Evolutionary conservation across 2,888 invertebrate genomes (phyloP).

Genomic region (Chaetogeoica ovagalla): DNA sequence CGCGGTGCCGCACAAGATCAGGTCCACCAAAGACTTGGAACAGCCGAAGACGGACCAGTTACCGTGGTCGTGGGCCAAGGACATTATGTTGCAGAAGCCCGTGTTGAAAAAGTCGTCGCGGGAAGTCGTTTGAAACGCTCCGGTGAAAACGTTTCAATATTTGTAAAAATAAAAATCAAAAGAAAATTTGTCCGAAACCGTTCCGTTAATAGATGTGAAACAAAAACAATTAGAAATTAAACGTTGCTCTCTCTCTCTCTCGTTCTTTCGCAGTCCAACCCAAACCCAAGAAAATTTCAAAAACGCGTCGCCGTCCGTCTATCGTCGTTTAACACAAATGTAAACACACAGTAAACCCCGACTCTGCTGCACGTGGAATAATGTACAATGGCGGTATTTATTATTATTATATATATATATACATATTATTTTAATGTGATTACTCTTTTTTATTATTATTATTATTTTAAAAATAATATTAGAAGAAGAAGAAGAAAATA

Average conservation of each 20-base stretch:
- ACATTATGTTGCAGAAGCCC: conserved; percentile 57
- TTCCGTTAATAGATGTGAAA: no score
- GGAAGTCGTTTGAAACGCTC: conserved; percentile 43
- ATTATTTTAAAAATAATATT: conserved; percentile 1
- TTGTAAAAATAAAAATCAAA: no score
- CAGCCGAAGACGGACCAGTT: conserved; percentile 43
- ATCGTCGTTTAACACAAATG: not conserved
- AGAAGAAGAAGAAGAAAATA: not conserved
- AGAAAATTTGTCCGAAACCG: not conserved
- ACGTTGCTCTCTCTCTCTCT: conserved; percentile 18
- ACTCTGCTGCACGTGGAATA: not conserved
- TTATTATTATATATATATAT: not conserved
- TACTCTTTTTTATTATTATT: not conserved
- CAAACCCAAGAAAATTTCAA: no score
- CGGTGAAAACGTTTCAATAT: not conserved
- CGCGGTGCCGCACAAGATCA: conserved; percentile 34
- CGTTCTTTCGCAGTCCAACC: not conserved
- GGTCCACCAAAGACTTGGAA: conserved; percentile 45
- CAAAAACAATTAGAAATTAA: not conserved
- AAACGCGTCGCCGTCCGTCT: not conserved
- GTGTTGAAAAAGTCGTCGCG: conserved; percentile 56
- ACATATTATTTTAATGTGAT: conserved; percentile 17
- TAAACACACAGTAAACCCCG: no score
- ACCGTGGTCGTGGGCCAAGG: conserved; percentile 57
- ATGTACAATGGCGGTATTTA: conserved; percentile 6